phyloP scores from a whole-genome alignment of 2,797 vertebrate genomes.

The Xyrichtys novacula region DNA sequence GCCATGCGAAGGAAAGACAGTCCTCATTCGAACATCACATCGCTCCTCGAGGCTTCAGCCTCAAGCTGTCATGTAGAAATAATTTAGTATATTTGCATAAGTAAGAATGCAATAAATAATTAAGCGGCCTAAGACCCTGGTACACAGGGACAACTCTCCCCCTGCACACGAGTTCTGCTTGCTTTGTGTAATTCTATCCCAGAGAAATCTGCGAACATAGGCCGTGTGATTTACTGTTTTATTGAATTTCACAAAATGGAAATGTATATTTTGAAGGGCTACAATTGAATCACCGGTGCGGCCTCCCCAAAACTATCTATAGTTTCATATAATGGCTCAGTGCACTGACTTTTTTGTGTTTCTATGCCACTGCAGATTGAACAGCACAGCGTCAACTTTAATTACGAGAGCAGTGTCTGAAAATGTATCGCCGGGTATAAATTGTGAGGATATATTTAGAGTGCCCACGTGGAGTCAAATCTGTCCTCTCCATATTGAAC shows the following conservation, averaged over 20 bases:
- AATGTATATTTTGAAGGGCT: constrained; percentile 38
- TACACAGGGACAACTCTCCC: constrained; percentile 46
- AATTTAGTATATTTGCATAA: constrained; percentile 88
- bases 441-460: constrained; percentile 78
- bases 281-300: not conserved
- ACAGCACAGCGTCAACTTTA: constrained; percentile 63
- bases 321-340: constrained; percentile 22
- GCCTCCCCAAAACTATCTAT: constrained; percentile 27
- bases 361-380: constrained; percentile 43
- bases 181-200: constrained; percentile 50
- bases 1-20: constrained; percentile 70
- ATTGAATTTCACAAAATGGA: constrained; percentile 38
- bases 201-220: constrained; percentile 25
- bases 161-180: constrained; percentile 49
- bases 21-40: constrained; percentile 80
- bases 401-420: constrained; percentile 71
- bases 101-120: constrained; percentile 87
- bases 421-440: constrained; percentile 71
- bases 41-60: constrained; percentile 78
- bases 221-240: constrained; percentile 50
- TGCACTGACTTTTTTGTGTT: constrained; percentile 26
- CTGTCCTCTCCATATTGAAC: constrained; percentile 83
- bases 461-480: constrained; percentile 74
- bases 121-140: constrained; percentile 67
- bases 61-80: constrained; percentile 86